A percentile compares a stretch with the other conserved stretches of the same genome.
Conservation (phyloP, 2,797 vertebrate genomes). For the Onychomys arenicola region DNA sequence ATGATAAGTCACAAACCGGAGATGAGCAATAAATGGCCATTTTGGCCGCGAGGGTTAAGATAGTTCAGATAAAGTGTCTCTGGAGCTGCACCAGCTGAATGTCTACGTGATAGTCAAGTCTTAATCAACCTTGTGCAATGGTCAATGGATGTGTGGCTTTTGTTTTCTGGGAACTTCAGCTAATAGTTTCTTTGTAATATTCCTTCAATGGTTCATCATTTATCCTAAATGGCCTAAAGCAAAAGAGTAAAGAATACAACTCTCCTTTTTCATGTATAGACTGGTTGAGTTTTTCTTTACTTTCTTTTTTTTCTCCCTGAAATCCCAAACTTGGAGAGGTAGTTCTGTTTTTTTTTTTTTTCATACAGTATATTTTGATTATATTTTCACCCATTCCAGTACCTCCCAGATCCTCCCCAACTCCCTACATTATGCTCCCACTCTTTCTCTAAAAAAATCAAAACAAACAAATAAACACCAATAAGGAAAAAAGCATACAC, state of each 20-base stretch:
- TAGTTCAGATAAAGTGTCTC: neutral
- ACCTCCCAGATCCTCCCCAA: neutral
- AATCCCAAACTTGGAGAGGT: neutral
- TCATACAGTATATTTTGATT: neutral
- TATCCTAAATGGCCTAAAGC: neutral
- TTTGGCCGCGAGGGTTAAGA: neutral
- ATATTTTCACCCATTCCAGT: neutral
- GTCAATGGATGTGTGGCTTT: neutral
- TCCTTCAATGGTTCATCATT: neutral
- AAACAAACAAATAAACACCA: neutral
- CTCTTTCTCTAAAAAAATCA: neutral
- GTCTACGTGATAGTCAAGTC: neutral
- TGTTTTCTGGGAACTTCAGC: neutral
- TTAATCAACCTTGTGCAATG: neutral
- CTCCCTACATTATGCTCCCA: neutral
- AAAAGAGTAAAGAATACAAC: slow-evolving; percentile 43
- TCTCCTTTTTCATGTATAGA: slow-evolving; percentile 25
- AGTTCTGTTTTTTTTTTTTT: neutral
- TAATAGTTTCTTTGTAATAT: slow-evolving; percentile 13
- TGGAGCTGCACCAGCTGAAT: neutral
- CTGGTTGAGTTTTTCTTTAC: neutral
- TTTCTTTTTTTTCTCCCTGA: neutral
- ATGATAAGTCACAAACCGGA: neutral
- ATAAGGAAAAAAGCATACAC: neutral
- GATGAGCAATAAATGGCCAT: neutral